These are phyloP conservation scores for Lycia hirtaria DNA, from an alignment of 2,888 invertebrate species.

Conservation along the genomic window DNA sequence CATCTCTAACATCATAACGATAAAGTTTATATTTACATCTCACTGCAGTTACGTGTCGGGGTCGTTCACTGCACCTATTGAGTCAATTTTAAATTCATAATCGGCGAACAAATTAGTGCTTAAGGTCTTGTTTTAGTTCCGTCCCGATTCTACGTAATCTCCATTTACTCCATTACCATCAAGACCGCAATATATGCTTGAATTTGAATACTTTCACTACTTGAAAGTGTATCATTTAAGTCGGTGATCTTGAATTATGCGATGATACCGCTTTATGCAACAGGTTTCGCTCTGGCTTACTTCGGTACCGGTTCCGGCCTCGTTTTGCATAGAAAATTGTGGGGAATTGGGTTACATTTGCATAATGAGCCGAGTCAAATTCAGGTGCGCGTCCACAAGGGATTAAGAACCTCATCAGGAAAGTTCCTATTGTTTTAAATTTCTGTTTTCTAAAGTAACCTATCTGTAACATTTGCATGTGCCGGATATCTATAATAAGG, in stretches of 20 bases:
- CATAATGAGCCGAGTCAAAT: conserved; percentile 56
- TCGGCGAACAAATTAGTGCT: conserved; percentile 45
- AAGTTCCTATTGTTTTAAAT: conserved; percentile 43
- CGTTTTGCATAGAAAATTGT: conserved; percentile 54
- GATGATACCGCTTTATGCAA: conserved; percentile 46
- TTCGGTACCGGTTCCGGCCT: conserved; percentile 42
- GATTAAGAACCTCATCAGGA: conserved; percentile 45
- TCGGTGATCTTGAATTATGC: conserved; percentile 38
- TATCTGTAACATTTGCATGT: neutral
- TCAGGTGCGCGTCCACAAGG: conserved; percentile 52
- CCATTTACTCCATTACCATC: conserved; percentile 23
- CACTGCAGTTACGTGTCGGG: conserved; percentile 50
- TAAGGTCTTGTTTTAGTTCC: conserved; percentile 25
- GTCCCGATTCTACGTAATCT: conserved; percentile 25
- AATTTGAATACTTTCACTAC: conserved; percentile 39
- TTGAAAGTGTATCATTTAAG: conserved; percentile 35
- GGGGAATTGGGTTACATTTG: conserved; percentile 58
- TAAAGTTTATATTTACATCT: conserved; percentile 50
- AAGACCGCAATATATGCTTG: conserved; percentile 18
- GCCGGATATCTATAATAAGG: too few species aligned
- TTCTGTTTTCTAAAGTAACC: neutral
- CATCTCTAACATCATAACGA: conserved; percentile 48
- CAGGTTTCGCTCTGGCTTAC: conserved; percentile 45
- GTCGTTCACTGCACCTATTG: conserved; percentile 67
- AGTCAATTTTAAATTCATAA: conserved; percentile 46